Conservation (phyloP, 1,140 invertebrate genomes). For the Coelopa frigida region DNA sequence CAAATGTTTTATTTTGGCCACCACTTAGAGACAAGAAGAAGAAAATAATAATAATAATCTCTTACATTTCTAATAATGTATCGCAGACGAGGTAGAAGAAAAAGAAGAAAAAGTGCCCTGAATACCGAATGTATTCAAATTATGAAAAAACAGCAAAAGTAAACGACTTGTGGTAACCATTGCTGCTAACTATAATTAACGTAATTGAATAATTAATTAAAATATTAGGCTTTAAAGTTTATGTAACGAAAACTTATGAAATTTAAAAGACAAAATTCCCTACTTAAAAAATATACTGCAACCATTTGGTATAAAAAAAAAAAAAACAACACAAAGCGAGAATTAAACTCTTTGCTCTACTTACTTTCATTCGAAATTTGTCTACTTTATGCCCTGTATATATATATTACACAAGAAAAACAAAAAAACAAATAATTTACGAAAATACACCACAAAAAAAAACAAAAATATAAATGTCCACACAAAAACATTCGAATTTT, state of each 20-base stretch:
- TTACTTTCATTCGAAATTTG: neutral
- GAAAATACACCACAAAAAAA: conserved; percentile 16
- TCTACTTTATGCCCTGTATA: conserved; percentile 4
- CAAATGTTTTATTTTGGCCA: too few species aligned
- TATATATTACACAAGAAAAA: neutral
- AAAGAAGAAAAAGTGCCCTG: neutral
- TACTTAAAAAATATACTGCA: too few species aligned
- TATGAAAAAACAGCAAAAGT: neutral
- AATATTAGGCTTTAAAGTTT: too few species aligned
- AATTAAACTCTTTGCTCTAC: neutral
- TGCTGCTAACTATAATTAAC: too few species aligned
- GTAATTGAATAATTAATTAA: too few species aligned
- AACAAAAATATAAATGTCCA: conserved; percentile 15
- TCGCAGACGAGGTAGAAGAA: too few species aligned
- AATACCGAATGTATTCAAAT: neutral
- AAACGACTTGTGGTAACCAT: too few species aligned
- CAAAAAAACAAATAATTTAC: conserved; percentile 14
- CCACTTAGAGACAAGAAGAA: too few species aligned
- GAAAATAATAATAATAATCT: neutral
- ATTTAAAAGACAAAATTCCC: too few species aligned
- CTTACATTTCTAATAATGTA: too few species aligned
- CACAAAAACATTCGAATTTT: neutral
- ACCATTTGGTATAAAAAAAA: neutral
- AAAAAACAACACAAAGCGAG: neutral
- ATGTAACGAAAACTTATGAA: too few species aligned